Evolutionary conservation across 92 coral and sea anemone species (phyloP).

Genomic region (Ricordea florida): DNA sequence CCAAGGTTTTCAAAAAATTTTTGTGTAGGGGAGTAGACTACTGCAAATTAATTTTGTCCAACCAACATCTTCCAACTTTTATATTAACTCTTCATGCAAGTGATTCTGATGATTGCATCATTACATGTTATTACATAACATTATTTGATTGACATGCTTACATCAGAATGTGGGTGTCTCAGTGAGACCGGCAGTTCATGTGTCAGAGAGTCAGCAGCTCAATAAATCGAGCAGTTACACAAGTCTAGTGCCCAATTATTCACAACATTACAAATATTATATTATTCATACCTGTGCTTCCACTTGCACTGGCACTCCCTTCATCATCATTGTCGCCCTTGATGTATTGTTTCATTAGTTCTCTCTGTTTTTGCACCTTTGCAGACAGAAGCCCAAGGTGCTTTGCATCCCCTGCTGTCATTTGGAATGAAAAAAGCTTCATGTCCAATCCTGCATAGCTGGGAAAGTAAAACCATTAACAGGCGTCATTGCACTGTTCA

Average conservation of each 20-base stretch:
- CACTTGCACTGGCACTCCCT: constrained; percentile 41
- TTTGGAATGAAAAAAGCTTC: constrained; percentile 46
- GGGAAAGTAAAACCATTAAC: background rate
- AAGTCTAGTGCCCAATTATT: background rate
- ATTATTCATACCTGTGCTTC: background rate
- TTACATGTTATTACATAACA: too few species aligned
- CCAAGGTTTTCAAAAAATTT: too few species aligned
- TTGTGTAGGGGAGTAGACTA: too few species aligned
- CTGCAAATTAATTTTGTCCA: too few species aligned
- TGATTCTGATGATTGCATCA: too few species aligned
- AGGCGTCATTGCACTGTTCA: background rate
- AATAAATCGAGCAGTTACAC: background rate
- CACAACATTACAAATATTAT: background rate
- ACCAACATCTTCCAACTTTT: too few species aligned
- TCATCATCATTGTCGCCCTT: background rate
- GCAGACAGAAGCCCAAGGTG: constrained; percentile 37
- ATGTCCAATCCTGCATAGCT: constrained; percentile 60
- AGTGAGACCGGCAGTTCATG: too few species aligned
- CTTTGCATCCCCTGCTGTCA: constrained; percentile 1
- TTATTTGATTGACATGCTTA: too few species aligned
- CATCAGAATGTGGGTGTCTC: too few species aligned
- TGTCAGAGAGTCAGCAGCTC: background rate
- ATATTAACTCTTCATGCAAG: too few species aligned
- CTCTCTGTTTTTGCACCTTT: constrained; percentile 22
- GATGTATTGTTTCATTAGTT: constrained; percentile 21